Evolutionary conservation across 2,888 invertebrate genomes (phyloP).

Genomic region (Sminthurides aquaticus): DNA sequence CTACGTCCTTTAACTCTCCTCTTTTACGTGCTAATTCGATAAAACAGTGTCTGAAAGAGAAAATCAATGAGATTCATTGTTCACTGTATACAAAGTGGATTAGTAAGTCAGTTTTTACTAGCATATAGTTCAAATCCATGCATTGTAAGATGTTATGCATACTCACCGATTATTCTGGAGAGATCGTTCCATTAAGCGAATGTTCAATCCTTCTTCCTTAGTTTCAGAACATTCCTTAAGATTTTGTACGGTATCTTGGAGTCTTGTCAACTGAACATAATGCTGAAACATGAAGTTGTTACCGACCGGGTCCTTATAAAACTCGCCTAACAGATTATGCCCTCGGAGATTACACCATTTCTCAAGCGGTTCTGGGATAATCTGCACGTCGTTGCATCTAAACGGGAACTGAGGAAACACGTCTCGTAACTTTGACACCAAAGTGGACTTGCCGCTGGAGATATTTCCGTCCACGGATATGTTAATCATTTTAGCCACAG

Average conservation of each 20-base stretch:
- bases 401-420: constrained; percentile 22
- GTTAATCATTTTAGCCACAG: constrained; percentile 27
- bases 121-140: no score
- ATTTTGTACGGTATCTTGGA: constrained; percentile 42
- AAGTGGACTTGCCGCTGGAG: constrained; percentile 36
- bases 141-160: no score
- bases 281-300: constrained; percentile 53
- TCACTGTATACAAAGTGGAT: no score
- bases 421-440: constrained; percentile 31
- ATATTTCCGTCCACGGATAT: constrained; percentile 43
- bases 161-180: constrained; percentile 48
- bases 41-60: constrained; percentile 47
- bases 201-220: constrained; percentile 42
- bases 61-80: no score
- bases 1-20: constrained; percentile 48
- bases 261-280: constrained; percentile 52
- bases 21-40: constrained; percentile 50
- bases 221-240: constrained; percentile 6
- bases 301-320: constrained; percentile 51
- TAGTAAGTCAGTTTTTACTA: no score
- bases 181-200: constrained; percentile 47
- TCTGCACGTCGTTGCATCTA: constrained; percentile 10
- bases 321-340: constrained; percentile 47
- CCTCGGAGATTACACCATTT: constrained; percentile 46
- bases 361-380: constrained; percentile 45